Conservation (phyloP, 1,140 invertebrate species). For the Hylaeus anthracinus region DNA sequence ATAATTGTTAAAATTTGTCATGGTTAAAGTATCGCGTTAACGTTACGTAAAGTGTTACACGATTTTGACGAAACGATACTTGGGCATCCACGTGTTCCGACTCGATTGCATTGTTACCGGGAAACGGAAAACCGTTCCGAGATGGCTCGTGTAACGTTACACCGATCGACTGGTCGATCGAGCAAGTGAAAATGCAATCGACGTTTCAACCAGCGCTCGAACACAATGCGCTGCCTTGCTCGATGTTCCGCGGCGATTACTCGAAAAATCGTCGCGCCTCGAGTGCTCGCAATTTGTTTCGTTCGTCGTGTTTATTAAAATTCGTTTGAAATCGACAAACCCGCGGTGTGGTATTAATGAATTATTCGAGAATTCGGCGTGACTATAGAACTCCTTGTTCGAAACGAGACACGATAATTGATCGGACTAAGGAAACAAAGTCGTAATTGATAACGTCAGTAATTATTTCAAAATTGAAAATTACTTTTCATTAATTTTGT, state of each 20-base stretch:
- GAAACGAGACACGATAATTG: too few relatives aligned
- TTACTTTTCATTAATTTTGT: too few relatives aligned
- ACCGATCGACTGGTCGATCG: neutral
- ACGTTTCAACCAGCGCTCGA: neutral
- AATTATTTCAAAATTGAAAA: too few relatives aligned
- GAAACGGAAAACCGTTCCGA: neutral
- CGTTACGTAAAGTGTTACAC: too few relatives aligned
- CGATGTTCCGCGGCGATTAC: conserved; percentile 14
- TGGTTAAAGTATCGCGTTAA: too few relatives aligned
- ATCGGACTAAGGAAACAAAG: too few relatives aligned
- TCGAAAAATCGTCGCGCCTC: neutral
- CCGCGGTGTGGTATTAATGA: neutral
- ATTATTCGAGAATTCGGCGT: neutral
- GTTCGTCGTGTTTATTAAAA: neutral
- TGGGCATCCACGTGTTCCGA: neutral
- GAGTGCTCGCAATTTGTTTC: conserved; percentile 1
- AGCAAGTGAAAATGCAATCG: conserved; percentile 5
- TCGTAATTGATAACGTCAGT: too few relatives aligned
- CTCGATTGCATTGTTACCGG: neutral
- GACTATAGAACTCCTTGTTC: neutral
- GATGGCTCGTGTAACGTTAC: neutral
- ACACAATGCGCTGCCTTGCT: neutral
- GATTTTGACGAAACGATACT: too few relatives aligned
- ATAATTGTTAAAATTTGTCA: too few relatives aligned
- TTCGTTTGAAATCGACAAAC: neutral